Conservation (phyloP, 2,888 invertebrate species). For the Parasteatoda lunata region DNA sequence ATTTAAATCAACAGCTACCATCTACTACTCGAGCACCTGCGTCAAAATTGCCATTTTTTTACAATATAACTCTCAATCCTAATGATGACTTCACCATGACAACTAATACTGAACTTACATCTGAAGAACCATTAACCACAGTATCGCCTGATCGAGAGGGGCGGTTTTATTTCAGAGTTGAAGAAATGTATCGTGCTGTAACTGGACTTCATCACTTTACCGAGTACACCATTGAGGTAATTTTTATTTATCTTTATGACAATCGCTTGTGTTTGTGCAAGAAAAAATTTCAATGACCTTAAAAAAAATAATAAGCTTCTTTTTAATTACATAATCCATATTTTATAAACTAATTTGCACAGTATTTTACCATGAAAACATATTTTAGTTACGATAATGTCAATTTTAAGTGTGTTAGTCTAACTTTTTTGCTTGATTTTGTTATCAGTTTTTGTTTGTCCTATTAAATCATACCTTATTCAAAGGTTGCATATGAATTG, state of each 20-base stretch:
- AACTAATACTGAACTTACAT: background rate
- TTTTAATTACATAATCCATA: too few relatives aligned
- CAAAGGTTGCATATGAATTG: too few relatives aligned
- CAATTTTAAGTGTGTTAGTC: too few relatives aligned
- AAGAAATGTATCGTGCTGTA: constrained; percentile 47
- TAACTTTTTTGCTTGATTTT: background rate
- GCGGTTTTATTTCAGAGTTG: constrained; percentile 33
- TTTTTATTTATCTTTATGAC: background rate
- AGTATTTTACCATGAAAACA: too few relatives aligned
- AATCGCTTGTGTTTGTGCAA: background rate
- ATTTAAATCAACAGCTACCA: background rate
- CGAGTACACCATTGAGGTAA: constrained; percentile 82
- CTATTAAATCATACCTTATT: background rate
- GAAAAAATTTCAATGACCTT: too few relatives aligned
- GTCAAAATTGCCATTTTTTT: background rate
- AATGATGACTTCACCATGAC: background rate
- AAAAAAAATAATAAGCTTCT: too few relatives aligned
- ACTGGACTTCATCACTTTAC: constrained; percentile 83
- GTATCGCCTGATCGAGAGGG: constrained; percentile 30
- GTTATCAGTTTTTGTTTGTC: background rate
- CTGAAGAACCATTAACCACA: constrained; percentile 26
- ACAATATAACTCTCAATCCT: background rate
- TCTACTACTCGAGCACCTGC: background rate
- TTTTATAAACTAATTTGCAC: too few relatives aligned
- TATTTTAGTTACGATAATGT: too few relatives aligned